Conservation (phyloP, 2,113 vertebrate species). For the Hippoglossus stenolepis region DNA sequence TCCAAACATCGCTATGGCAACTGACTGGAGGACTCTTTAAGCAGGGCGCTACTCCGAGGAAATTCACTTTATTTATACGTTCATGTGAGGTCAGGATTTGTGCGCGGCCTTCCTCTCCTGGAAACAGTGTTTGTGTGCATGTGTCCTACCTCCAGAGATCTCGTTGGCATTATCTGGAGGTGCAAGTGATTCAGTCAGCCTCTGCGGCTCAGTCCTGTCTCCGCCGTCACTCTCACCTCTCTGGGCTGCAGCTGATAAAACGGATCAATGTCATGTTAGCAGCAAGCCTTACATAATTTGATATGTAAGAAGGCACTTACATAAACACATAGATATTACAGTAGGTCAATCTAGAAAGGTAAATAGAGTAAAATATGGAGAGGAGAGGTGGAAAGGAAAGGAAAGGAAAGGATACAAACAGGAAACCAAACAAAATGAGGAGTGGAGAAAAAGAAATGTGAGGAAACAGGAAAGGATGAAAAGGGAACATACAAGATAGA, state of each 20-base stretch:
- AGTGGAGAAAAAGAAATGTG: not conserved
- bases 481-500: no score
- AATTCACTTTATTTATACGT: slow-evolving; percentile 29
- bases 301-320: not conserved
- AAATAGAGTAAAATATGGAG: not conserved
- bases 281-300: not conserved
- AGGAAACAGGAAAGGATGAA: not conserved
- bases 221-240: slow-evolving; percentile 48
- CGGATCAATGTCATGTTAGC: slow-evolving; percentile 2
- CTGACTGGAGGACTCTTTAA: slow-evolving; percentile 33
- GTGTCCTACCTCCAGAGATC: slow-evolving; percentile 81
- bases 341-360: not conserved
- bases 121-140: slow-evolving; percentile 36
- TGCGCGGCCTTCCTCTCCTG: slow-evolving; percentile 27
- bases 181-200: slow-evolving; percentile 42
- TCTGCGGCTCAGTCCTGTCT: slow-evolving; percentile 66
- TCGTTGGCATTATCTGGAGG: slow-evolving; percentile 76
- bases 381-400: not conserved
- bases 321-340: not conserved
- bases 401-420: no score
- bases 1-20: slow-evolving; percentile 70
- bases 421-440: not conserved
- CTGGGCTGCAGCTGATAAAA: slow-evolving; percentile 54
- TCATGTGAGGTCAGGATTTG: slow-evolving; percentile 18
- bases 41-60: not conserved